Evolutionary conservation across 2,113 vertebrate species (phyloP), one percentile per base, ranked within the genome.

Genomic region (Lasiurus borealis): DNA sequence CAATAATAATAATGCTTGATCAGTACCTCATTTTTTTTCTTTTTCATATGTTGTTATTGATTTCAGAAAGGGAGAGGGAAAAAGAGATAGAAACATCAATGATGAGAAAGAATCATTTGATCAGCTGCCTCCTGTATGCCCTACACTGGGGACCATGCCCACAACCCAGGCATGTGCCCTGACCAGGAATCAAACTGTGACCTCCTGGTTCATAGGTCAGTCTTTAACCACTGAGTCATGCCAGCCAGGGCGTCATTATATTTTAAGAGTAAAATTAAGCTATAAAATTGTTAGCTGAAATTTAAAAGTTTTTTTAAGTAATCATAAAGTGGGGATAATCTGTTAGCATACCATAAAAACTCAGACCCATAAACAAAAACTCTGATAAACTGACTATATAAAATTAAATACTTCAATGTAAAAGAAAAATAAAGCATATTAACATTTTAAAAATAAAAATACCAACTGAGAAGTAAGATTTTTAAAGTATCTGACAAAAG

Each of bases 231-330:
- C 57, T 59, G 2, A 59, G 21, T 23, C 57, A 59, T 59, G 23
- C 21, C 21, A 59, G 23, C 57, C 23, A 25, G 23, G 23, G 8
- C 1, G 3, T 23, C 57, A 25, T 59, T 59, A 23, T 57, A 21
- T 54, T 54, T 57, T 95, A 50, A 90, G 44, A 50, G 31, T 54
- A 85, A 94, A 94, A 69, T 85, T 86, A 89, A 85, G 34, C 13
- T 11, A 57, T 94, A 94, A 94, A 95, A 69, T 81, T 85, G n/a
- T 31, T 86, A 83, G 34, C 34, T 91, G 25, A 90, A 93, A 87
- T 92, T 87, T 90, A 69, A 59, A 68, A 75, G 16, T 31, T 6
- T 44, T 68, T 23, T 83, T 84, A 71, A 92, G 90, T 59, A 92
- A 84, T 52, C 14, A 82, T 44, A 72, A 15, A n/a, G 13, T 88